Percentiles rank a stretch among this genome's conserved stretches.
Conservation (phyloP, 2,113 vertebrate species). For the Lipophrys pholis region DNA sequence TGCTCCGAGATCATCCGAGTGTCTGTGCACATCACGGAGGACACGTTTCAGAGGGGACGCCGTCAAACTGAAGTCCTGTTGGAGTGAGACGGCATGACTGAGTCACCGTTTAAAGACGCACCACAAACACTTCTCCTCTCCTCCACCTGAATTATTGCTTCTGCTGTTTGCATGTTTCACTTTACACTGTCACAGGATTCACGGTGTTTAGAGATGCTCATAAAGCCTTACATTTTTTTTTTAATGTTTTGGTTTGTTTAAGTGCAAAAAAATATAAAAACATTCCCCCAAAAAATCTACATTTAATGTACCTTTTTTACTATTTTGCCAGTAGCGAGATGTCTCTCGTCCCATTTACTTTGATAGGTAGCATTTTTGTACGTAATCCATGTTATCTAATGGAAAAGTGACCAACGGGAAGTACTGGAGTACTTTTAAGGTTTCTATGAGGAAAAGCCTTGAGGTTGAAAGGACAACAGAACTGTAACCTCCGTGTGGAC, state of each 20-base stretch:
- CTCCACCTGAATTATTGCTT: background rate
- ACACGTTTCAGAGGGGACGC: slow-evolving; percentile 26
- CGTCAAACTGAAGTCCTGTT: slow-evolving; percentile 33
- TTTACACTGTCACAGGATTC: slow-evolving; percentile 7
- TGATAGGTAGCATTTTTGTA: too few species aligned
- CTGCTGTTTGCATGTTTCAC: slow-evolving; percentile 5
- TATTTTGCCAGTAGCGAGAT: too few species aligned
- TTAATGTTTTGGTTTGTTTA: too few species aligned
- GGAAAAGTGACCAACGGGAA: background rate
- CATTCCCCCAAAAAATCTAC: too few species aligned
- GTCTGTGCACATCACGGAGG: slow-evolving; percentile 27
- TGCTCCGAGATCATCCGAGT: slow-evolving; percentile 15
- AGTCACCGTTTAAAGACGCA: slow-evolving; percentile 39
- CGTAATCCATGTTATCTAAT: too few species aligned
- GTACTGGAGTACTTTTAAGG: slow-evolving; percentile 18
- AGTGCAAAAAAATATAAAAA: too few species aligned
- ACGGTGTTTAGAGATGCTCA: background rate
- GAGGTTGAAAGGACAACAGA: slow-evolving; percentile 37
- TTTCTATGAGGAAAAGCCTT: slow-evolving; percentile 13
- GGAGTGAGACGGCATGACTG: slow-evolving; percentile 35
- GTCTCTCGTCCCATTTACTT: too few species aligned
- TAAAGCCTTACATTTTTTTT: too few species aligned
- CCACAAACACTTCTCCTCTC: slow-evolving; percentile 19
- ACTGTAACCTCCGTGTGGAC: slow-evolving; percentile 21
- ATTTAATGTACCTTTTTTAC: too few species aligned